phyloP scores from a whole-genome alignment of 2,888 invertebrate genomes.

The Gymnosoma rotundatum region DNA sequence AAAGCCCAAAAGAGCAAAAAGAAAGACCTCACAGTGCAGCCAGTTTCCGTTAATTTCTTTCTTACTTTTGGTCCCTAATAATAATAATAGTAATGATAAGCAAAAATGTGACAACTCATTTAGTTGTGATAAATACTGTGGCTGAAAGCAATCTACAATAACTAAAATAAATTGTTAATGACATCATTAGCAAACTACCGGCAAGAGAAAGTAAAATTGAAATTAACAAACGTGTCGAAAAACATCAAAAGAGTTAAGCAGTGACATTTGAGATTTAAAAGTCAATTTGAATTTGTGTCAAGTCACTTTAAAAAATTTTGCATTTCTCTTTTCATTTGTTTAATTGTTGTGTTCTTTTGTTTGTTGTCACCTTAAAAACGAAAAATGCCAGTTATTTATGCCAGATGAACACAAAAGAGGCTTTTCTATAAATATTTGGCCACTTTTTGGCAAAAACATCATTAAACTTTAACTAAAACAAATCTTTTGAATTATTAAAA shows the following conservation, averaged over 20 bases:
- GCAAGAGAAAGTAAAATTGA: background rate
- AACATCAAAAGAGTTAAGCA: slow-evolving; percentile 62
- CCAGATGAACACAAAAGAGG: slow-evolving; percentile 12
- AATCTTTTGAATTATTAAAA: slow-evolving; percentile 15
- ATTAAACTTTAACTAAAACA: slow-evolving; percentile 64
- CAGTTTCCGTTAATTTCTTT: slow-evolving; percentile 5
- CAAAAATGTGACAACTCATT: slow-evolving; percentile 69
- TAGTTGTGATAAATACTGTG: slow-evolving; percentile 46
- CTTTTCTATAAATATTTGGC: slow-evolving; percentile 65
- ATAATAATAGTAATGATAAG: slow-evolving; percentile 42
- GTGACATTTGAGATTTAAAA: slow-evolving; percentile 43
- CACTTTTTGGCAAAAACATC: slow-evolving; percentile 66
- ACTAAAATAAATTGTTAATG: slow-evolving; percentile 57
- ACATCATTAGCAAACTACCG: slow-evolving; percentile 66
- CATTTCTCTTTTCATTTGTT: background rate
- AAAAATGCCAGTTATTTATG: background rate
- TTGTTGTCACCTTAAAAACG: background rate
- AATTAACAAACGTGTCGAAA: slow-evolving; percentile 4
- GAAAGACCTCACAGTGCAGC: slow-evolving; percentile 57
- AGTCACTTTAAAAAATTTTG: slow-evolving; percentile 31
- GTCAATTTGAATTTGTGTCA: slow-evolving; percentile 23
- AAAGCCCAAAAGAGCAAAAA: slow-evolving; percentile 13
- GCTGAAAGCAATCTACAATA: background rate
- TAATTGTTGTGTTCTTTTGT: background rate
- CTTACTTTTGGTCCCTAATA: background rate